Base-by-base conservation (phyloP, 2,797 vertebrate genomes). In the Poeciliopsis presidionis region DNA sequence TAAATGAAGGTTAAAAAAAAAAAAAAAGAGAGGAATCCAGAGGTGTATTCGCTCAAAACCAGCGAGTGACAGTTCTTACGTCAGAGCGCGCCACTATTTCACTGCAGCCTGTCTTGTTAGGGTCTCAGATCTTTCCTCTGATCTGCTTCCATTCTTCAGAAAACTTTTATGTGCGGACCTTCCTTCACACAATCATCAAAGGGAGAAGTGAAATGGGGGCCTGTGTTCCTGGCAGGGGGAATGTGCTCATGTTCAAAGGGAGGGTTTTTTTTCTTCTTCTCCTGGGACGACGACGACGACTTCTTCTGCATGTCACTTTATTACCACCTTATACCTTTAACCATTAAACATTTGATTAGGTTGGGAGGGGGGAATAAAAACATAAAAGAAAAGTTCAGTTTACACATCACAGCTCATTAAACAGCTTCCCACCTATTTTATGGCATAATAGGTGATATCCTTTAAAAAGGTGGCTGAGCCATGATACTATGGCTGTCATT, bases 391-490 rank as follows among this genome's bases (percentile, higher is more conserved):
- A 65, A 71, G 28, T 73, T 81, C 3, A 36, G 75, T 87, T 88
- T 85, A 87, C 81, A 89, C 76, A 82, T 76, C 78, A 85, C 77
- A 88, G 87, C 46, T 79, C 86, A 81, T 85, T 90, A 86, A 86
- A 83, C 88, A 91, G 84, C 86, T 82, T 63, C 72, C 81, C 46
- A 73, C 65, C 85, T 85, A 71, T 88, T 90, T 91, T 86, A 92
- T 86, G 78, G 76, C 81, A 85, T 82, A 86, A 91, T 75, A 75
- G 81, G 77, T 59, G 84, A 82, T 75, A 74, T 70, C 86, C 79
- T 81, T 75, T 22, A 81, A 78, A 51, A 75, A 18, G 61, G 16
- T 69, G 65, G 43, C 77, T 6, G 51, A 82, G 81, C 82, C 55
- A 74, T 65, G 82, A 86, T 80, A 80, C 81, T 74, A 39, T 9